phyloP scores from a whole-genome alignment of 1,140 invertebrate species.

The Sitobion miscanthi region DNA sequence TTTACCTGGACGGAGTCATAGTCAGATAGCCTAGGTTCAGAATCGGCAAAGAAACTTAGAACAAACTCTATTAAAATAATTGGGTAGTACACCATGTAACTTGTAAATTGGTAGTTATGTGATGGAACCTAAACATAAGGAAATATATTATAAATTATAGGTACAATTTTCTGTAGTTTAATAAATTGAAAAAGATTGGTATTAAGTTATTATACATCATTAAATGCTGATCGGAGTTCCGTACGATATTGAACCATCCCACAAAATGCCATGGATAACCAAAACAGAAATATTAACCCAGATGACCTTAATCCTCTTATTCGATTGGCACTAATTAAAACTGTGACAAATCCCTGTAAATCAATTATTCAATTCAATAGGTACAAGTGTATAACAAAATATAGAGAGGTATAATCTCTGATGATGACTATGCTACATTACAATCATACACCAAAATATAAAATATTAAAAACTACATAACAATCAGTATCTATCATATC shows the following conservation, averaged over 20 bases:
- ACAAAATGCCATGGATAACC: slow-evolving; percentile 76
- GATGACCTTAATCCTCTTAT: slow-evolving; percentile 85
- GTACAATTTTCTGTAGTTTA: no score
- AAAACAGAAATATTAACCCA: slow-evolving; percentile 88
- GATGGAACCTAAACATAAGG: not conserved
- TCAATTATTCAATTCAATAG: not conserved
- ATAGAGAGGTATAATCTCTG: no score
- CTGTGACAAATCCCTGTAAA: slow-evolving; percentile 71
- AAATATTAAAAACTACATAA: no score
- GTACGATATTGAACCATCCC: slow-evolving; percentile 77
- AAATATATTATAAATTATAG: not conserved
- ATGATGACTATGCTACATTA: no score
- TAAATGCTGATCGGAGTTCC: slow-evolving; percentile 65
- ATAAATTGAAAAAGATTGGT: not conserved
- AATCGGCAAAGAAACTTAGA: slow-evolving; percentile 83
- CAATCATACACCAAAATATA: no score
- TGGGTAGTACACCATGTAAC: slow-evolving; percentile 83
- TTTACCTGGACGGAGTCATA: slow-evolving; percentile 73
- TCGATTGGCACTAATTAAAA: slow-evolving; percentile 78
- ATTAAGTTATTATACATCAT: slow-evolving; percentile 58
- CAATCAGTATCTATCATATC: no score
- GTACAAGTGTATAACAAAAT: not conserved
- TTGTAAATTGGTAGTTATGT: slow-evolving; percentile 70
- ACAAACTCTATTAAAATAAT: slow-evolving; percentile 75
- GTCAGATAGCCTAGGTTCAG: slow-evolving; percentile 71